Base-by-base conservation (phyloP, 2,888 invertebrate species). In the Scrobipalpa atriplicella region DNA sequence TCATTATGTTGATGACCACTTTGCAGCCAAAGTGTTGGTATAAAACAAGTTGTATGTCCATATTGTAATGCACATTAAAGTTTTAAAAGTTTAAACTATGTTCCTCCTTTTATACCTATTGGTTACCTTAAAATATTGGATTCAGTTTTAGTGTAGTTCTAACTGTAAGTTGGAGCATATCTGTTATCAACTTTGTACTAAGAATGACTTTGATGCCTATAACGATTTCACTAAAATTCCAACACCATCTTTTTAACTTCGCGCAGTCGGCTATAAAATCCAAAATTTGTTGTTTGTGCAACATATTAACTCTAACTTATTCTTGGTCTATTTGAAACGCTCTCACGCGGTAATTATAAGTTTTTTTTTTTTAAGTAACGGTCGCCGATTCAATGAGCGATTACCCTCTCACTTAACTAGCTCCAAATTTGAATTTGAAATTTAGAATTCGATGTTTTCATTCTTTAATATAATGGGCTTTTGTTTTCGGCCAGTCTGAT, bases 281-380 rank as follows among this genome's bases (percentile, higher is more conserved):
- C 16, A 38, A 74, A 76, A 76, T 73, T 72, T 72, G 71, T 75
- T 68, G 71, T 71, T 71, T 71, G 69, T 63, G 69, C 71, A 71
- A 71, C 65, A 71, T 66, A 67, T 68, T 69, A 69, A 52, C 19
- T 66, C 60, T 58, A 67, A 67, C 65, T 69, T 52, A 41, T n/a
- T 43, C 10, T 62, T 43, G 18, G 41, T n/a, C 11, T 61, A 67
- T 67, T 65, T 66, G 58, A 65, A 66, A 66, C 66, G 64, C 62
- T 70, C 68, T 68, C 75, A 77, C 73, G 73, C 75, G 70, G 74
- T 60, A 65, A 65, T 65, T 65, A 65, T 65, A 60, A 29, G 29
- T 5, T 29, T 29, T 29, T 29, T 29, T 29, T 29, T 29, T 29
- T 29, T 29, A 29, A 54, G 65, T 65, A 65, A 65, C 65, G 65